Evolutionary conservation across 2,113 vertebrate species (phyloP).

Genomic region (Oncorhynchus kisutch): DNA sequence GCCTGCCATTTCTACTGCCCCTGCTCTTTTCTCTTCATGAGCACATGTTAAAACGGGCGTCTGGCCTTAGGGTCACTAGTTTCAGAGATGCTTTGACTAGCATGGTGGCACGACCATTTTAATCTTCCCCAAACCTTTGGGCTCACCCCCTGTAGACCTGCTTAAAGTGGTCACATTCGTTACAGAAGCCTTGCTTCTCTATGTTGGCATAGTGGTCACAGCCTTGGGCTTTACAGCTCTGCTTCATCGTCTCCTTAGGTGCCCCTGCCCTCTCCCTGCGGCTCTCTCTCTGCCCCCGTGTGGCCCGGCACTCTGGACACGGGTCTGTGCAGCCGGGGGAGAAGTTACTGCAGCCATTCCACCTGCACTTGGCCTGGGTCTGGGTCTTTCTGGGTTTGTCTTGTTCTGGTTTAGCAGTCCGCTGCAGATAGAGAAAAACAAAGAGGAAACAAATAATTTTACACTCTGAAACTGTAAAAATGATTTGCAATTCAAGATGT

Average conservation of each 20-base stretch:
- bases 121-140: not conserved
- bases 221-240: constrained; percentile 88
- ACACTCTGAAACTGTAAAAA: too few species aligned
- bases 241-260: constrained; percentile 84
- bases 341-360: constrained; percentile 84
- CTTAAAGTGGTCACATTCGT: constrained; percentile 95
- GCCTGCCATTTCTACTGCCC: constrained; percentile 68
- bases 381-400: constrained; percentile 37
- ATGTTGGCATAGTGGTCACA: constrained; percentile 96
- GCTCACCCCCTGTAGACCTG: constrained; percentile 87
- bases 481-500: too few species aligned
- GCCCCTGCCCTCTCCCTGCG: constrained; percentile 59
- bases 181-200: constrained; percentile 96
- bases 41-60: constrained; percentile 51
- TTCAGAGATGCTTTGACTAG: constrained; percentile 70
- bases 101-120: constrained; percentile 41
- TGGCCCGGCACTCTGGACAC: constrained; percentile 83
- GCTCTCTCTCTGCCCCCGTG: constrained; percentile 29
- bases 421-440: constrained; percentile 29
- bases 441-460: not conserved
- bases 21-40: constrained; percentile 60
- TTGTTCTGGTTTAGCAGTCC: constrained; percentile 70
- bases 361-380: constrained; percentile 72
- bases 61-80: constrained; percentile 73
- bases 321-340: constrained; percentile 82